Percentiles rank a stretch among this genome's conserved stretches.
These are phyloP conservation scores for Plecotus auritus DNA, from an alignment of 2,113 vertebrate genomes.

Conservation along the genomic window DNA sequence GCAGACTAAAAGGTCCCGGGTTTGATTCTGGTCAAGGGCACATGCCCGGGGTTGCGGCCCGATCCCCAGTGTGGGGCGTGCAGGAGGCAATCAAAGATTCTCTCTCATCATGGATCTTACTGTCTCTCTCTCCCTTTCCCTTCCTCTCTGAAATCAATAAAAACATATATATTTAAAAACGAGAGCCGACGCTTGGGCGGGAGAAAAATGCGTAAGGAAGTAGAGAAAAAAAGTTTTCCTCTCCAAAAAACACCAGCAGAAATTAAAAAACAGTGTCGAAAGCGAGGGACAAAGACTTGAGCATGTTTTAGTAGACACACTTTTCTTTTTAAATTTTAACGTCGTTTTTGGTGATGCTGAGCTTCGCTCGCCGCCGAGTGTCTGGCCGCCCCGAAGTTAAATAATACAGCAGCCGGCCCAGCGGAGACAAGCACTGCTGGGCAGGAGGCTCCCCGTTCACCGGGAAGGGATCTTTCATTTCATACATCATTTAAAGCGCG, in stretches of 20 bases:
- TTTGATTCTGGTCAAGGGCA: no score
- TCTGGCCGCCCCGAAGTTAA: not conserved
- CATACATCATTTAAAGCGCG: conserved; percentile 67
- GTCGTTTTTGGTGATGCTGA: conserved; percentile 14
- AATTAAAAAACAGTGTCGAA: not conserved
- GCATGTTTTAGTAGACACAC: not conserved
- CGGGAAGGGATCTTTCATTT: conserved; percentile 52
- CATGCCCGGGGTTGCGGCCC: no score
- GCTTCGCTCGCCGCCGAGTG: conserved; percentile 1
- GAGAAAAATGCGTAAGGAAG: not conserved
- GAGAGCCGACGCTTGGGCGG: not conserved
- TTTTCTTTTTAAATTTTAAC: not conserved
- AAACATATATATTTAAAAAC: not conserved
- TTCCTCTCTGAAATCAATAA: no score
- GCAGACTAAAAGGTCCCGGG: no score
- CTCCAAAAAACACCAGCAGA: not conserved
- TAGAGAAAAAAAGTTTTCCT: not conserved
- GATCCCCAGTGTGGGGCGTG: no score
- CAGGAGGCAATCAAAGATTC: no score
- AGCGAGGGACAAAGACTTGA: not conserved
- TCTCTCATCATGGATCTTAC: no score
- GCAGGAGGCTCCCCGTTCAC: conserved; percentile 36
- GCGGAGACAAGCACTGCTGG: not conserved
- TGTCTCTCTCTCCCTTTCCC: no score
- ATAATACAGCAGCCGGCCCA: conserved; percentile 38